A percentile compares a stretch with the other conserved stretches of the same genome.
phyloP scores from a whole-genome alignment of 2,797 vertebrate species.

The Siniperca undulata region DNA sequence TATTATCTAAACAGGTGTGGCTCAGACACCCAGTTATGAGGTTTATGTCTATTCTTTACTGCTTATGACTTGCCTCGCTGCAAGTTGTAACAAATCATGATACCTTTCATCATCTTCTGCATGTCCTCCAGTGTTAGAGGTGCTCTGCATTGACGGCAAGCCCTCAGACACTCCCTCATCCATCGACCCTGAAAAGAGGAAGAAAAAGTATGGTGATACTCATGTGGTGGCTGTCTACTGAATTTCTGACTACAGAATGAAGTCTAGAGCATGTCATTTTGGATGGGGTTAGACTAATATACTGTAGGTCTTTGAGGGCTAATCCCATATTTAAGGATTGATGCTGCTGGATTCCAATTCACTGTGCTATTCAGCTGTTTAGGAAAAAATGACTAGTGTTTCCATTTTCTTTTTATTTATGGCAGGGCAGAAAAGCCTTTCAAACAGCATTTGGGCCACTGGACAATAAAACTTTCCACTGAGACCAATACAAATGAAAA shows the following conservation, averaged over 20 bases:
- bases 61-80: constrained; percentile 20
- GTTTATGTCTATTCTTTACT: constrained; percentile 34
- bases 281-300: constrained; percentile 6
- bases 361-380: constrained; percentile 23
- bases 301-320: constrained; percentile 33
- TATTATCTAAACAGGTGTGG: constrained; percentile 44
- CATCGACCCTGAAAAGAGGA: constrained; percentile 88
- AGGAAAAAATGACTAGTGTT: constrained; percentile 51
- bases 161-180: constrained; percentile 94
- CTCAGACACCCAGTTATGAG: constrained; percentile 17
- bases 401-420: constrained; percentile 51
- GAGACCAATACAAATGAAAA: constrained; percentile 45
- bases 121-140: constrained; percentile 89
- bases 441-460: constrained; percentile 28
- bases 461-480: constrained; percentile 55
- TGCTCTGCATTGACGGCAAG: constrained; percentile 91
- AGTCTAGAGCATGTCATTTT: constrained; percentile 9
- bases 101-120: constrained; percentile 92
- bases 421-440: constrained; percentile 31
- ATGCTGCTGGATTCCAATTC: constrained; percentile 28
- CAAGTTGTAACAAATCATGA: constrained; percentile 63
- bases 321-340: constrained; percentile 35
- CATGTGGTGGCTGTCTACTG: background rate
- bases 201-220: constrained; percentile 41
- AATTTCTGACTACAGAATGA: background rate